phyloP scores from a whole-genome alignment of 1,140 invertebrate genomes.

The Sycobia sp. region DNA sequence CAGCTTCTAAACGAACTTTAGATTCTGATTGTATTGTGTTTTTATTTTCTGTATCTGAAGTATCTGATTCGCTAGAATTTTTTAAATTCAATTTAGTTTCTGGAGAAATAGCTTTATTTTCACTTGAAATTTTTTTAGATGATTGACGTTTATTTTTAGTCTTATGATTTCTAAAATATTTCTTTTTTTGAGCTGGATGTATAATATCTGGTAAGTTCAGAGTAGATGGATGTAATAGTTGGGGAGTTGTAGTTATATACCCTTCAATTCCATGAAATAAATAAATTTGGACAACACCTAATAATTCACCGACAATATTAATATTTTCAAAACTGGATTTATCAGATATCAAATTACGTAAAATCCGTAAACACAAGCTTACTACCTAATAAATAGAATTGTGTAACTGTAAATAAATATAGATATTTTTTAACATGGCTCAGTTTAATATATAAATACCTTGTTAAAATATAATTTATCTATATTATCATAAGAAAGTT shows the following conservation, averaged over 20 bases:
- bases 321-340: conserved; percentile 38
- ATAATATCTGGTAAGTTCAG: conserved; percentile 62
- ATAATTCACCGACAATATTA: conserved; percentile 56
- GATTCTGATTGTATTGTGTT: conserved; percentile 50
- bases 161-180: conserved; percentile 53
- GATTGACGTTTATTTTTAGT: conserved; percentile 46
- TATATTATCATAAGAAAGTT: conserved; percentile 36
- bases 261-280: conserved; percentile 60
- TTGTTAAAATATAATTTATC: conserved; percentile 48
- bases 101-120: conserved; percentile 33
- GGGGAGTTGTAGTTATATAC: conserved; percentile 46
- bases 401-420: conserved; percentile 9
- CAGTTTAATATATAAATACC: conserved; percentile 43
- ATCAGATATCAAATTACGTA: conserved; percentile 39
- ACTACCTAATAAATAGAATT: conserved; percentile 42
- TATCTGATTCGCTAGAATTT: conserved; percentile 64
- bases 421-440: too few relatives aligned
- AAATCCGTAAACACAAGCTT: conserved; percentile 45
- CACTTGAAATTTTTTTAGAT: conserved; percentile 43
- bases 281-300: conserved; percentile 63
- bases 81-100: conserved; percentile 41
- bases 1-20: conserved; percentile 61
- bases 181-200: conserved; percentile 49
- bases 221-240: conserved; percentile 60
- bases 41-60: conserved; percentile 59